Evolutionary conservation across 2,888 invertebrate species (phyloP).

Genomic region (Balanococcus diminutus): DNA sequence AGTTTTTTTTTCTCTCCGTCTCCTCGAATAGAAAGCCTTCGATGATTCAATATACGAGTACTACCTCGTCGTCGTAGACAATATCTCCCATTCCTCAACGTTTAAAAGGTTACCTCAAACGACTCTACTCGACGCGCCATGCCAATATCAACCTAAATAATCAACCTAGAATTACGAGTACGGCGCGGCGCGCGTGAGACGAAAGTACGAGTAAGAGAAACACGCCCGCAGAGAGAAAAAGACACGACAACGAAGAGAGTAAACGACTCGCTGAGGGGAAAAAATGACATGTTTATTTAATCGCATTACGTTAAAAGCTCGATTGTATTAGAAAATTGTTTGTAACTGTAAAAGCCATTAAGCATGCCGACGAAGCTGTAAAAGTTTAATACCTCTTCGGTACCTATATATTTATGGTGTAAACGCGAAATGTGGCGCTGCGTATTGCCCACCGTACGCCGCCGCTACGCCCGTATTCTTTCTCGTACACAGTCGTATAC

Average conservation of each 20-base stretch:
- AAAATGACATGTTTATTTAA: slow-evolving; percentile 31
- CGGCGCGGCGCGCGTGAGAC: background rate
- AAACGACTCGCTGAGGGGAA: background rate
- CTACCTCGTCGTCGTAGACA: too few relatives aligned
- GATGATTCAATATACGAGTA: too few relatives aligned
- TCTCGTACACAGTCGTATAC: background rate
- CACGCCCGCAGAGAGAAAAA: background rate
- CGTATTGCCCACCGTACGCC: slow-evolving; percentile 1
- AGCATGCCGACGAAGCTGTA: slow-evolving; percentile 31
- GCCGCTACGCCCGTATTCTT: background rate
- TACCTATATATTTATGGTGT: slow-evolving; percentile 31
- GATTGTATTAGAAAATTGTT: slow-evolving; percentile 31
- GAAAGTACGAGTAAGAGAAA: background rate
- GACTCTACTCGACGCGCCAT: background rate
- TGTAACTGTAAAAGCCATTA: slow-evolving; percentile 27
- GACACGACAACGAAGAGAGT: background rate
- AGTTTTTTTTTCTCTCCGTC: too few relatives aligned
- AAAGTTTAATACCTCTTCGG: slow-evolving; percentile 27
- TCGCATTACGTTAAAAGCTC: slow-evolving; percentile 31
- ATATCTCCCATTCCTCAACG: background rate
- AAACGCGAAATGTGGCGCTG: background rate
- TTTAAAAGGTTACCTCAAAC: background rate
- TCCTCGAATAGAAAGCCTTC: too few relatives aligned
- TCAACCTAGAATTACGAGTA: background rate
- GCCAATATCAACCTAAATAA: background rate